Base-by-base conservation (phyloP, 1,140 invertebrate genomes). In the Paraescarpia echinospica region DNA sequence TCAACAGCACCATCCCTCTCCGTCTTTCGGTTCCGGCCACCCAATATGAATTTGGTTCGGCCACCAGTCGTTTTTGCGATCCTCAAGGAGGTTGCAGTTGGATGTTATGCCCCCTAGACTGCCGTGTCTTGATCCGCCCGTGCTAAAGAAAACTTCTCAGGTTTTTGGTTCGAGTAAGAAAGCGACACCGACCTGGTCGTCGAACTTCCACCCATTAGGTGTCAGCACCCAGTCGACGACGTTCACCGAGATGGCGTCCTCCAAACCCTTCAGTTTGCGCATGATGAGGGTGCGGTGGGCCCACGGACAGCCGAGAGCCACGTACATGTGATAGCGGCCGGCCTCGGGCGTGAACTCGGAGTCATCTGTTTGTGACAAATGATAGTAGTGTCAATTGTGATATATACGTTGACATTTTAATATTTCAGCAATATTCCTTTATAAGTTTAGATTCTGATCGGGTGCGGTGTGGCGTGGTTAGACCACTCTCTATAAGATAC, bases 251-350 rank as follows among this genome's bases (percentile, higher is more conserved):
- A 96, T 95, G 77, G 94, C 93, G 51, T 95, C 93, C 51, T 95
- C 94, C 14, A 95, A 93, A 8, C 95, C 95, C 88, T 96, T 96
- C 35, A 96, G 93, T 41, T 93, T 94, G 22, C 95, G 91, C 5
- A 95, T 90, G 89, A 95, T 95, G 35, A 95, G 94, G 0, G 94
- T 94, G 9, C 95, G 93, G 92, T 95, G 95, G 2, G 95, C 95
- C 95, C 95, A 96, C 9, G 95, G 95, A 92, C 95, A 96, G 22
- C 95, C 95, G 14, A 95, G 91, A 1, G 94, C 94, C 6, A 96
- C 95, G 91, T 96, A 96, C 91, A 96, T 92, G 92, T 96, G 95
- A 92, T 96, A 96, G 1, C 95, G 93, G 18, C 93, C 93, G 14
- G 95, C 35, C 92, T 95, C 95, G 8, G 95, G 94, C 89, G 93